phyloP scores from a whole-genome alignment of 2,797 vertebrate genomes.

The Ctenopoma kingsleyae region DNA sequence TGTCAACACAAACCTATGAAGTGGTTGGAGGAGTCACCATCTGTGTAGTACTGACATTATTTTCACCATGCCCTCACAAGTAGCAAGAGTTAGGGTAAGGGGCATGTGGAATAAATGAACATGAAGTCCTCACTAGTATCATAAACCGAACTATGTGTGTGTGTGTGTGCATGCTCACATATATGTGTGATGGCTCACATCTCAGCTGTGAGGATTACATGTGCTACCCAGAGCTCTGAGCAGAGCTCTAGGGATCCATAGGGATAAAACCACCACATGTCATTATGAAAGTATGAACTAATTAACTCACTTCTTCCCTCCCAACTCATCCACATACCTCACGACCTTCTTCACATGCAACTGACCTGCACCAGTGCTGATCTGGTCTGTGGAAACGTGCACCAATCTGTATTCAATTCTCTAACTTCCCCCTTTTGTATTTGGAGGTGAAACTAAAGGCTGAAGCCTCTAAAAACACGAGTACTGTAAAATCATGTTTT shows the following conservation, averaged over 20 bases:
- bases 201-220: constrained; percentile 69
- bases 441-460: constrained; percentile 39
- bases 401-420: constrained; percentile 29
- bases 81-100: background rate
- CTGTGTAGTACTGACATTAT: background rate
- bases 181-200: constrained; percentile 53
- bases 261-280: constrained; percentile 70
- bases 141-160: constrained; percentile 16
- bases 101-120: constrained; percentile 26
- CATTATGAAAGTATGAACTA: constrained; percentile 76
- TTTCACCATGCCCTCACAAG: constrained; percentile 27
- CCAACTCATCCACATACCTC: constrained; percentile 23
- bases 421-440: constrained; percentile 15
- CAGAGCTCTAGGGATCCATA: constrained; percentile 62
- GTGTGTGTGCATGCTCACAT: constrained; percentile 17
- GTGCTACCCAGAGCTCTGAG: constrained; percentile 64
- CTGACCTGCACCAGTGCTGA: constrained; percentile 24
- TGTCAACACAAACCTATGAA: constrained; percentile 18
- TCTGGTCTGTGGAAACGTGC: background rate
- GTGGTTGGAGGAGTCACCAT: constrained; percentile 3
- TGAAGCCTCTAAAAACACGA: constrained; percentile 36
- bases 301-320: constrained; percentile 62
- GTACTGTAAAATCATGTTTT: constrained; percentile 11
- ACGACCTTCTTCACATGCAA: constrained; percentile 48
- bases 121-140: constrained; percentile 24